phyloP scores from a whole-genome alignment of 2,888 invertebrate genomes.

The Bimastos eiseni region DNA sequence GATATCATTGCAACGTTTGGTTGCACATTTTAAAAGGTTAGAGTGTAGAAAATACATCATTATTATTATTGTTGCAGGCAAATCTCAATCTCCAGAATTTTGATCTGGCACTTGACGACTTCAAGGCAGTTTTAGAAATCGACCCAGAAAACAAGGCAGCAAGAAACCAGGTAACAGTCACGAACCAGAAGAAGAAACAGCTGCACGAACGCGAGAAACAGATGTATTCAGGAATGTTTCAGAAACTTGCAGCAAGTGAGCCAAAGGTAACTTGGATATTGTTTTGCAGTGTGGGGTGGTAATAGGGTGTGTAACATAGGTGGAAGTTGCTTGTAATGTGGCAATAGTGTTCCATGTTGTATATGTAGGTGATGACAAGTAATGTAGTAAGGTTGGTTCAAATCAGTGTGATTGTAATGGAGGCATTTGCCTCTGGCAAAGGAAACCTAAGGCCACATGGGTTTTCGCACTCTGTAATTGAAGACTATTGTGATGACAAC shows the following conservation, averaged over 20 bases:
- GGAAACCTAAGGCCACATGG: too few relatives aligned
- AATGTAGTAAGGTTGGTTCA: too few relatives aligned
- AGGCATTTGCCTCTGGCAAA: too few relatives aligned
- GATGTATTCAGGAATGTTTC: constrained; percentile 91
- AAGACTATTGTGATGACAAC: too few relatives aligned
- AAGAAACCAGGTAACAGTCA: constrained; percentile 73
- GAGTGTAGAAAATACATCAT: not conserved
- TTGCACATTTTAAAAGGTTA: not conserved
- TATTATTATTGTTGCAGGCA: constrained; percentile 65
- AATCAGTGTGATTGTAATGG: too few relatives aligned
- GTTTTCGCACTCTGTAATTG: too few relatives aligned
- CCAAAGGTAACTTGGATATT: constrained; percentile 45
- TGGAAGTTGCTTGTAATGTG: too few relatives aligned
- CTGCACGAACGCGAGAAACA: constrained; percentile 80
- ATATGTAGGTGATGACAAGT: too few relatives aligned
- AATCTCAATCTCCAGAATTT: constrained; percentile 76
- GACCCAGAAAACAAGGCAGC: constrained; percentile 91
- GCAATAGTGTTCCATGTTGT: too few relatives aligned
- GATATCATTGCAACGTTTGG: not conserved
- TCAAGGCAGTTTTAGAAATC: constrained; percentile 74
- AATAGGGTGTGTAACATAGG: too few relatives aligned
- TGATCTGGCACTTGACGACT: constrained; percentile 77
- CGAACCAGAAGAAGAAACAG: constrained; percentile 75
- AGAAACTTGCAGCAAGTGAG: constrained; percentile 72
- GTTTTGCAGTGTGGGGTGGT: too few relatives aligned